These are phyloP conservation scores for Deroplatys truncata DNA, from an alignment of 2,888 invertebrate genomes.

Conservation along the genomic window DNA sequence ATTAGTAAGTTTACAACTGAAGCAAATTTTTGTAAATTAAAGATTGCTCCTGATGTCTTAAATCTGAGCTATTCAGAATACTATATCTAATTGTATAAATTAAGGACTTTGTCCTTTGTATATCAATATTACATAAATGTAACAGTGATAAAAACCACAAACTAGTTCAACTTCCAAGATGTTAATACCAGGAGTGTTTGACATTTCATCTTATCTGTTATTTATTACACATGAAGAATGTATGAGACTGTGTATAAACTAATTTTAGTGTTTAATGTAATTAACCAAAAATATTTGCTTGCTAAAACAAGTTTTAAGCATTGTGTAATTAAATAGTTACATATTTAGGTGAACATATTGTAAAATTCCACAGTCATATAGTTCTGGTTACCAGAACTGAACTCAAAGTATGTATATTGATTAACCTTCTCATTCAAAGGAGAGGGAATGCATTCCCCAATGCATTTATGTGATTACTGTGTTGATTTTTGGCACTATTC, in stretches of 20 bases:
- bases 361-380: neutral
- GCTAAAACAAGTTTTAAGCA: conserved; percentile 8
- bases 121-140: neutral
- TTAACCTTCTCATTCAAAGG: neutral
- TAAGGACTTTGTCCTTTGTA: neutral
- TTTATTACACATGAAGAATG: conserved; percentile 8
- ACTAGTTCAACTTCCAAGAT: neutral
- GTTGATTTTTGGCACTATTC: neutral
- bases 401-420: neutral
- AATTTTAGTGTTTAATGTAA: conserved; percentile 7
- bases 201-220: conserved; percentile 10
- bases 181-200: neutral
- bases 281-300: conserved; percentile 5
- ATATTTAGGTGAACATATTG: conserved; percentile 1
- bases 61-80: neutral
- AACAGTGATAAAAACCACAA: neutral
- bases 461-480: neutral
- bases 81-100: neutral
- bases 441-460: neutral
- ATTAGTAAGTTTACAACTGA: neutral
- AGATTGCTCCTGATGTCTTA: neutral
- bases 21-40: neutral
- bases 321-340: neutral
- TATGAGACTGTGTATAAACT: conserved; percentile 3
- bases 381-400: neutral